Conservation (phyloP, 1,140 invertebrate genomes). For the Rhopalosiphum maidis region DNA sequence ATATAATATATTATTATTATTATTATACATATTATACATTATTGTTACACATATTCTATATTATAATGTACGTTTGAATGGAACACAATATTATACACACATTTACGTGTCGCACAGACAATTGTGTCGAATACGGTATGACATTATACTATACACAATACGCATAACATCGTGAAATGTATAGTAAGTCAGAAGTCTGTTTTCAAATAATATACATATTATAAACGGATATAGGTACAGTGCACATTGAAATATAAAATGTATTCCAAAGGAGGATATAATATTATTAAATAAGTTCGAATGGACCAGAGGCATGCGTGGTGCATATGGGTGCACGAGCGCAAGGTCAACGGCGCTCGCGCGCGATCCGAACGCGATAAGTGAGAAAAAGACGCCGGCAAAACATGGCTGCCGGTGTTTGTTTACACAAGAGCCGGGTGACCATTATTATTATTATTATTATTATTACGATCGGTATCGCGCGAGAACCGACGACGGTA, state of each 20-base stretch:
- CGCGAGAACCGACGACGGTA: conserved; percentile 4
- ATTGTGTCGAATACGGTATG: not conserved
- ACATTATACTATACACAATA: not conserved
- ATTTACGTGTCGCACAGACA: not conserved
- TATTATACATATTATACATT: not conserved
- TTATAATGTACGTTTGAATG: not conserved
- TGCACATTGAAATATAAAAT: not conserved
- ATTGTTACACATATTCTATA: not conserved
- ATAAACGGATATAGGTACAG: not conserved
- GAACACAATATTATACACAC: not conserved
- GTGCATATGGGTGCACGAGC: not conserved
- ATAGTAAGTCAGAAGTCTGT: not conserved
- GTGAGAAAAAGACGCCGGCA: conserved; percentile 33
- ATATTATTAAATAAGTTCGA: not conserved
- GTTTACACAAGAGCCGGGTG: conserved; percentile 47
- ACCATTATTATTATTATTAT: conserved; percentile 23
- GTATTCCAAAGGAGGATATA: conserved; percentile 1
- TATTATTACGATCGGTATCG: conserved; percentile 30
- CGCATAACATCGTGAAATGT: not conserved
- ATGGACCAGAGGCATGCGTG: not conserved
- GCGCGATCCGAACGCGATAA: conserved; percentile 46
- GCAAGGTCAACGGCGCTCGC: conserved; percentile 2
- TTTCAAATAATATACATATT: not conserved
- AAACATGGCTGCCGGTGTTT: conserved; percentile 55
- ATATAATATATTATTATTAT: not conserved